A percentile compares a stretch with the other conserved stretches of the same genome.
Evolutionary conservation across 2,113 vertebrate species (phyloP).

Genomic region (Spea bombifrons): DNA sequence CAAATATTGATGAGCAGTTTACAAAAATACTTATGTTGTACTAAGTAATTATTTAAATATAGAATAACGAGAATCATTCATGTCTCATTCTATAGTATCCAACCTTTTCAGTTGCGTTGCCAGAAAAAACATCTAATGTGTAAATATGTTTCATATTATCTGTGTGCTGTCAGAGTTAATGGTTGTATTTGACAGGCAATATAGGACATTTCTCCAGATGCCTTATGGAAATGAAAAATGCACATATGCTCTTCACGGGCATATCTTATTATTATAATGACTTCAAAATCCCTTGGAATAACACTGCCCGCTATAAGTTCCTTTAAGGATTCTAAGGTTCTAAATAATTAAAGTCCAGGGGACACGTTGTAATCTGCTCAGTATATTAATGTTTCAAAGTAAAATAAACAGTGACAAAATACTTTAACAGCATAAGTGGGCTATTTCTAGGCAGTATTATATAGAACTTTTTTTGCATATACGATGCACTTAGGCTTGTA

Average conservation of each 20-base stretch:
- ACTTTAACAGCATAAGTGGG: no score
- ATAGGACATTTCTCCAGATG: constrained; percentile 20
- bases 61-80: constrained; percentile 10
- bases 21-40: no score
- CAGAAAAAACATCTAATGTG: constrained; percentile 39
- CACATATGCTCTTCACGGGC: not conserved
- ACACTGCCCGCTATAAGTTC: not conserved
- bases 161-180: constrained; percentile 28
- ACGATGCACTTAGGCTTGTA: no score
- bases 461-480: no score
- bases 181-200: constrained; percentile 27
- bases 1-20: no score
- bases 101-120: constrained; percentile 12
- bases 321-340: not conserved
- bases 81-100: not conserved
- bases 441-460: no score
- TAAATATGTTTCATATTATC: constrained; percentile 39
- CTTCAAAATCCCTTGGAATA: not conserved
- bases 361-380: not conserved
- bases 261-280: constrained; percentile 1
- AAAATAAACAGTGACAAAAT: no score
- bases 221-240: constrained; percentile 9
- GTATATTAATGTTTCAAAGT: no score
- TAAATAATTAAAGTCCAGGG: not conserved
- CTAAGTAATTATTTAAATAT: not conserved